phyloP scores from a whole-genome alignment of 2,113 vertebrate genomes.

The Megaceryle torquata region DNA sequence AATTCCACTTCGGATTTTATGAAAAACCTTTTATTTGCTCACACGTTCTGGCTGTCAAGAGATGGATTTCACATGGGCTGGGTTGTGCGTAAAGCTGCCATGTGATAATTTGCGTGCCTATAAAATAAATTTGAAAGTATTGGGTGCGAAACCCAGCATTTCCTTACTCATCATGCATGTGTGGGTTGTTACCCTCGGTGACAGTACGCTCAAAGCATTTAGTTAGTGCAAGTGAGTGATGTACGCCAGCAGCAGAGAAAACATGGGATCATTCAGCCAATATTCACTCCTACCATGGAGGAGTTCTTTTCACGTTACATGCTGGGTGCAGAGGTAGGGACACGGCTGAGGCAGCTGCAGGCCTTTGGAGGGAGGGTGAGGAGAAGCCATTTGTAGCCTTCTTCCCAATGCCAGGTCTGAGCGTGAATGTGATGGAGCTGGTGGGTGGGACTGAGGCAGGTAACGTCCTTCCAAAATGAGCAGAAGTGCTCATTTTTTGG shows the following conservation, averaged over 20 bases:
- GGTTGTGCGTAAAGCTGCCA: not conserved
- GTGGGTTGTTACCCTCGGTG: not conserved
- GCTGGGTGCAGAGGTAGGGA: not conserved
- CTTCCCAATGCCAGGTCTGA: not conserved
- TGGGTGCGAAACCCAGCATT: not conserved
- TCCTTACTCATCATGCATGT: not conserved
- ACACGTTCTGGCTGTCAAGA: accelerated
- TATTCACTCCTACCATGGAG: not conserved
- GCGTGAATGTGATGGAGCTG: not conserved
- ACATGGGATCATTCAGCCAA: not conserved
- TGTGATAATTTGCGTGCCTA: not conserved
- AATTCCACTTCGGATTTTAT: not conserved
- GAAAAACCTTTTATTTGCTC: not conserved
- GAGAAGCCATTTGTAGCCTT: not conserved
- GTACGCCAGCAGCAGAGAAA: not conserved
- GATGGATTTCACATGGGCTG: not conserved
- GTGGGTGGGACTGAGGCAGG: not conserved
- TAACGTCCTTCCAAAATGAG: not conserved
- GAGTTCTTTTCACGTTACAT: accelerated
- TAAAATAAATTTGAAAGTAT: not conserved
- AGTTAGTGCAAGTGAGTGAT: not conserved
- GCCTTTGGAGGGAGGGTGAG: not conserved
- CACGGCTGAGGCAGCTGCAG: not conserved
- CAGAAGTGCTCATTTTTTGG: not conserved
- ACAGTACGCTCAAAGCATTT: slow-evolving; percentile 16